phyloP scores from a whole-genome alignment of 2,113 vertebrate species.

The Corythornis vintsioides region DNA sequence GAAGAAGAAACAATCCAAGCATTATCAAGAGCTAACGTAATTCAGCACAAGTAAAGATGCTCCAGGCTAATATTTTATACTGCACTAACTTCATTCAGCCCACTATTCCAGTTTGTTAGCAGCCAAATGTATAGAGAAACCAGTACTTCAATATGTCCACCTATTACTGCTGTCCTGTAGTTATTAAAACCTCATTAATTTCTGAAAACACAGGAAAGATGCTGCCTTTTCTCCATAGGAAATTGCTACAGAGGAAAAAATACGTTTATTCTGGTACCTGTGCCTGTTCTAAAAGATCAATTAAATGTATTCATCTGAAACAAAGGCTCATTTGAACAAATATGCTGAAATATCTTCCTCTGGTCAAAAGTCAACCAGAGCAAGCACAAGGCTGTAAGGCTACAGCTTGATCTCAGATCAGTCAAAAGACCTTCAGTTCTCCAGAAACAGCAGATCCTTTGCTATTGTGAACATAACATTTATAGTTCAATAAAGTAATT shows the following conservation, averaged over 20 bases:
- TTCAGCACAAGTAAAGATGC: not conserved
- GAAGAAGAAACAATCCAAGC: slow-evolving; percentile 11
- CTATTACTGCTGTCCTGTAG: not conserved
- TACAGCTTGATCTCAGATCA: not conserved
- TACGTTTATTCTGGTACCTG: not conserved
- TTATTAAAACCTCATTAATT: not conserved
- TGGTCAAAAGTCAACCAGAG: not conserved
- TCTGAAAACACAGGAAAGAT: not conserved
- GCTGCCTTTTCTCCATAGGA: not conserved
- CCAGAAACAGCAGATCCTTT: not conserved
- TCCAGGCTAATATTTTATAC: not conserved
- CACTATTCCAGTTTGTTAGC: not conserved
- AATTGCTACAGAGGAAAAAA: not conserved
- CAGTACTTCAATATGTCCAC: not conserved
- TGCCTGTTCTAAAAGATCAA: not conserved
- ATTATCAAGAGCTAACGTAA: not conserved
- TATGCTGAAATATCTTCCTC: not conserved
- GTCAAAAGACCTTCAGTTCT: not conserved
- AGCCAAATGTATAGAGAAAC: not conserved
- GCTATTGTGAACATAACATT: not conserved
- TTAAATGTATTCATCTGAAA: not conserved
- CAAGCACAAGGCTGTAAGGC: not conserved
- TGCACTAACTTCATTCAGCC: not conserved
- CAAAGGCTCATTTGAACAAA: not conserved
- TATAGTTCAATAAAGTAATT: not conserved